These are phyloP conservation scores for Pachydiplax longipennis DNA, from an alignment of 2,888 invertebrate genomes.

Conservation along the genomic window DNA sequence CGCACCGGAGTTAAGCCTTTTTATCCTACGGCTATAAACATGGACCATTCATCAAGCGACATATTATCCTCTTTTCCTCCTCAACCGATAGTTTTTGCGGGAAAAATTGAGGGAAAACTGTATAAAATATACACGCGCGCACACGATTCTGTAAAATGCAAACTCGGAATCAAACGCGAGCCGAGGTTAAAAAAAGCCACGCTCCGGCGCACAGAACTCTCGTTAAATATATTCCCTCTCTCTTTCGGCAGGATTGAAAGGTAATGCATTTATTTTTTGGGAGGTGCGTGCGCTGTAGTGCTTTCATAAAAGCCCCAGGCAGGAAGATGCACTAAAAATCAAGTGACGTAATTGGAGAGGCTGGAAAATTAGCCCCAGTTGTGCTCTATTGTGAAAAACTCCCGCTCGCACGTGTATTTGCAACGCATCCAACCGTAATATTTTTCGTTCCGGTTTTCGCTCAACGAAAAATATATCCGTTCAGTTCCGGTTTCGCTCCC, in stretches of 20 bases:
- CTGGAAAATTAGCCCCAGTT: too few relatives aligned
- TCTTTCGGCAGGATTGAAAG: neutral
- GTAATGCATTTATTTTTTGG: neutral
- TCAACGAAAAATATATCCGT: too few relatives aligned
- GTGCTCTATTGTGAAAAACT: neutral
- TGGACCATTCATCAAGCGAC: slow-evolving; percentile 13
- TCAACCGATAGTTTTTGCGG: neutral
- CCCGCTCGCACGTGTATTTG: neutral
- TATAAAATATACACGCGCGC: neutral
- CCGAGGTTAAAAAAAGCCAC: neutral
- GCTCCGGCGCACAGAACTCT: slow-evolving; percentile 4
- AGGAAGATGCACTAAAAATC: too few relatives aligned
- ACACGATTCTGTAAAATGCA: neutral
- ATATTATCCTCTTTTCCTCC: neutral
- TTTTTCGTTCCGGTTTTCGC: too few relatives aligned
- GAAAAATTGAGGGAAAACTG: neutral
- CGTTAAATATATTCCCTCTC: slow-evolving; percentile 8
- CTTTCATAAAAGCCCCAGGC: too few relatives aligned
- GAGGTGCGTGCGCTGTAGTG: too few relatives aligned
- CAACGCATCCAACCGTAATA: too few relatives aligned
- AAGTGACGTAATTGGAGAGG: too few relatives aligned
- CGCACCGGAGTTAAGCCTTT: neutral
- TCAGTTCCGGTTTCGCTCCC: too few relatives aligned
- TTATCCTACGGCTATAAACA: slow-evolving; percentile 3
- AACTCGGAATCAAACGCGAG: slow-evolving; percentile 23